phyloP scores from a whole-genome alignment of 2,797 vertebrate genomes.

The Urophycis tenuis region DNA sequence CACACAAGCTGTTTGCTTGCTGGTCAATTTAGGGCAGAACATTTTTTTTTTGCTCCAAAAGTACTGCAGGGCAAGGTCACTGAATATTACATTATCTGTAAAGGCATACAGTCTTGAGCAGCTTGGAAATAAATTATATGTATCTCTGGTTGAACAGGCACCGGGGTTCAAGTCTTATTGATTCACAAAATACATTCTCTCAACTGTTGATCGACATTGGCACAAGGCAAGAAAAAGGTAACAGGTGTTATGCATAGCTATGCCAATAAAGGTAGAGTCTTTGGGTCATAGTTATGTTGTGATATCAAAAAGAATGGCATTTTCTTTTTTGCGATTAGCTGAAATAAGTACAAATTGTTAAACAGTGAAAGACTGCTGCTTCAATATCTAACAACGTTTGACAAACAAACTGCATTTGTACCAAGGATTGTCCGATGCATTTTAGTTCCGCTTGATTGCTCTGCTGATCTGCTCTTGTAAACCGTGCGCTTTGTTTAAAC shows the following conservation, averaged over 20 bases:
- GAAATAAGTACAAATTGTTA: neutral
- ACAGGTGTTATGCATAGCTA: constrained; percentile 20
- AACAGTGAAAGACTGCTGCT: neutral
- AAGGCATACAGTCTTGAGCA: constrained; percentile 61
- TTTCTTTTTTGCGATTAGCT: neutral
- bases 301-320: neutral
- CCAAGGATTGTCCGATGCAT: neutral
- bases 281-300: constrained; percentile 24
- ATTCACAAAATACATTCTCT: constrained; percentile 77
- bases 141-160: constrained; percentile 57
- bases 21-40: constrained; percentile 15
- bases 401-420: neutral
- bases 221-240: constrained; percentile 28
- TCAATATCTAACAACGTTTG: neutral
- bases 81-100: constrained; percentile 43
- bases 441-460: neutral
- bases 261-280: constrained; percentile 20
- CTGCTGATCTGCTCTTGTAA: neutral
- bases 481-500: neutral
- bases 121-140: constrained; percentile 71
- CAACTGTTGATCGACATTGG: constrained; percentile 54
- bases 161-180: constrained; percentile 70
- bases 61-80: constrained; percentile 44
- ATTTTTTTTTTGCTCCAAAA: constrained; percentile 25
- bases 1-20: constrained; percentile 36